A percentile compares a stretch with the other conserved stretches of the same genome.
These are phyloP conservation scores for Rousettus leschenaultii DNA, from an alignment of 2,113 vertebrate species.

Conservation along the genomic window DNA sequence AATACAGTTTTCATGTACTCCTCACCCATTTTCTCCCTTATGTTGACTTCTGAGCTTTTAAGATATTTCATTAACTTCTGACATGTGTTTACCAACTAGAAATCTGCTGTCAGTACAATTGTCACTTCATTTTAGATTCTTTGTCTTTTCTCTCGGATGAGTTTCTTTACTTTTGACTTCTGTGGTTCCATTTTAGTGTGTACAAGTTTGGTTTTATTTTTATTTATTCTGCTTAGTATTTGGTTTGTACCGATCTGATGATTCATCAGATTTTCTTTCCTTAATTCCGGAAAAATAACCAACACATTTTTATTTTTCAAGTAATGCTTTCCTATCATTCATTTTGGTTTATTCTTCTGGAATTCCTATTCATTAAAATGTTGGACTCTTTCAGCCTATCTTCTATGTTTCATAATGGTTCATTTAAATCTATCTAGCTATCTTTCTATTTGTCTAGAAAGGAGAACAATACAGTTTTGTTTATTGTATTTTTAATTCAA, in stretches of 20 bases:
- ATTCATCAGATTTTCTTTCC: neutral
- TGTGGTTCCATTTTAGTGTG: neutral
- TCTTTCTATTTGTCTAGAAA: neutral
- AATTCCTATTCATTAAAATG: neutral
- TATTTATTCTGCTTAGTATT: neutral
- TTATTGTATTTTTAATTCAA: neutral
- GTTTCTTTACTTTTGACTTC: neutral
- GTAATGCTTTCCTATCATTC: neutral
- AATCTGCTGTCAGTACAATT: neutral
- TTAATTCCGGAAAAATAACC: constrained; percentile 15
- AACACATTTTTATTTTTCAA: neutral
- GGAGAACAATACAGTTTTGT: neutral
- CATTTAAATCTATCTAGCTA: neutral
- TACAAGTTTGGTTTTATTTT: neutral
- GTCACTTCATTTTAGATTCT: neutral
- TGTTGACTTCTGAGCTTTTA: neutral
- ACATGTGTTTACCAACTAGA: neutral
- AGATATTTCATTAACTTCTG: neutral
- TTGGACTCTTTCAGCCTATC: neutral
- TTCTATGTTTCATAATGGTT: neutral
- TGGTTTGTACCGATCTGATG: neutral
- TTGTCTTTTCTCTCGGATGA: neutral
- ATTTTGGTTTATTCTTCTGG: neutral
- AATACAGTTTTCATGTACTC: neutral
- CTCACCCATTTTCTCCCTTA: neutral